A percentile compares a stretch with the other conserved stretches of the same genome.
These are phyloP conservation scores for Drosophila santomea DNA, from an alignment of 1,140 invertebrate genomes.

Conservation along the genomic window DNA sequence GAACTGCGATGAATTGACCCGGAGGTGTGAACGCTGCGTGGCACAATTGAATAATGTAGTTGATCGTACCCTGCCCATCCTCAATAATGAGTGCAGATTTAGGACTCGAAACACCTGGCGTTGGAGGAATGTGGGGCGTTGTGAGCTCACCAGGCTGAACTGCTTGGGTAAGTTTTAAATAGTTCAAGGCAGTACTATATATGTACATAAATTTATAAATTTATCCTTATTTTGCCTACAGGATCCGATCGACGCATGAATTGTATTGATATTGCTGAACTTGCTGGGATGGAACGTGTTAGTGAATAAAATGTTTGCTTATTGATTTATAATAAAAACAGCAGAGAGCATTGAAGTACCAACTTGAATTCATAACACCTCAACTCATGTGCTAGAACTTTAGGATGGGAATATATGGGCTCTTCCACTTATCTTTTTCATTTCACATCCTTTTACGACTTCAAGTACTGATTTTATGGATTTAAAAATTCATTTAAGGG, in stretches of 20 bases:
- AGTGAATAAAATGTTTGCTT: slow-evolving; percentile 4
- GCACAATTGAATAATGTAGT: slow-evolving; percentile 1
- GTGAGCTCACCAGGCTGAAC: slow-evolving; percentile 34
- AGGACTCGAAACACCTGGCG: slow-evolving; percentile 21
- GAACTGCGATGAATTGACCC: slow-evolving; percentile 26
- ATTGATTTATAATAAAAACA: slow-evolving; percentile 8
- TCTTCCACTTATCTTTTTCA: background rate
- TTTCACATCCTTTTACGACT: too few species aligned
- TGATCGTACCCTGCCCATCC: slow-evolving; percentile 1
- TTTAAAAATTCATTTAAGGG: slow-evolving; percentile 47
- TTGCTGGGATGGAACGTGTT: slow-evolving; percentile 19
- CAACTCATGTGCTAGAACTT: too few species aligned
- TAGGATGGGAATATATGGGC: too few species aligned
- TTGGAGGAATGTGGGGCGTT: slow-evolving; percentile 45
- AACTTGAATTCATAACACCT: background rate
- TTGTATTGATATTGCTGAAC: slow-evolving; percentile 26
- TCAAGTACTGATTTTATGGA: slow-evolving; percentile 61
- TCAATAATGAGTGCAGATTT: slow-evolving; percentile 28
- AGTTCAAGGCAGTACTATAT: background rate
- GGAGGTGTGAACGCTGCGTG: slow-evolving; percentile 22
- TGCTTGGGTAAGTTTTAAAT: slow-evolving; percentile 25
- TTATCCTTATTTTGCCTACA: background rate
- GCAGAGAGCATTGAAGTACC: slow-evolving; percentile 43
- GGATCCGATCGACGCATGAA: slow-evolving; percentile 33
- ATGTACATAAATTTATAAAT: too few species aligned